These are phyloP conservation scores for Ellobium chinense DNA, from an alignment of 2,888 invertebrate species.

Conservation along the genomic window DNA sequence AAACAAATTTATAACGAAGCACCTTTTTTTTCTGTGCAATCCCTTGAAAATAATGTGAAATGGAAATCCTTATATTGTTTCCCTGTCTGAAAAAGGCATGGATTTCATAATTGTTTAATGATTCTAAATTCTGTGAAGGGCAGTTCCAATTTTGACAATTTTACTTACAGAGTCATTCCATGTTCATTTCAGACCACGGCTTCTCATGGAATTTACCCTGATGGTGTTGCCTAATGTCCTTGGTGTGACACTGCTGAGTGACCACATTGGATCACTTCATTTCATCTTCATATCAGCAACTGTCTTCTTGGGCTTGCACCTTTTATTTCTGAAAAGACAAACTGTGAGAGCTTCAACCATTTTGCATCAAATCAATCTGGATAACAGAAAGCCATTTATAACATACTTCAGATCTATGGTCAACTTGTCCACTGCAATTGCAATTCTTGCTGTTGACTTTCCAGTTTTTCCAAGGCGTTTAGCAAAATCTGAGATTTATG, in stretches of 20 bases:
- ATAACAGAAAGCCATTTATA: constrained; percentile 63
- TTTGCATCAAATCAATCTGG: constrained; percentile 49
- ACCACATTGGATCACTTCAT: constrained; percentile 42
- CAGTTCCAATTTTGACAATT: too few species aligned
- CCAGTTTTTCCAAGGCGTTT: constrained; percentile 89
- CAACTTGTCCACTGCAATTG: constrained; percentile 80
- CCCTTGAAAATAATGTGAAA: too few species aligned
- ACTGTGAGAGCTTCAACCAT: not conserved
- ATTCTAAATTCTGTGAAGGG: too few species aligned
- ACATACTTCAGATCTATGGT: constrained; percentile 70
- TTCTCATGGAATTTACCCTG: constrained; percentile 61
- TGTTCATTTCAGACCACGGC: constrained; percentile 50
- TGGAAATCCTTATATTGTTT: too few species aligned
- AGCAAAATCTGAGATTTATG: constrained; percentile 92
- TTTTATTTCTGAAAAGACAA: not conserved
- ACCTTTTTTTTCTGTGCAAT: too few species aligned
- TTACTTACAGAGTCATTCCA: too few species aligned
- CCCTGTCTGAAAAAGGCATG: too few species aligned
- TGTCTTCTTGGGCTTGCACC: constrained; percentile 10
- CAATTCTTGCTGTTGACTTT: constrained; percentile 97
- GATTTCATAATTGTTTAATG: too few species aligned
- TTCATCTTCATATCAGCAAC: constrained; percentile 11
- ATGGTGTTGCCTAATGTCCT: constrained; percentile 64
- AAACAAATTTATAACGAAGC: too few species aligned
- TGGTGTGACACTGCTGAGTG: constrained; percentile 56